phyloP scores from a whole-genome alignment of 2,888 invertebrate species.

The Drosophila hamatofila region DNA sequence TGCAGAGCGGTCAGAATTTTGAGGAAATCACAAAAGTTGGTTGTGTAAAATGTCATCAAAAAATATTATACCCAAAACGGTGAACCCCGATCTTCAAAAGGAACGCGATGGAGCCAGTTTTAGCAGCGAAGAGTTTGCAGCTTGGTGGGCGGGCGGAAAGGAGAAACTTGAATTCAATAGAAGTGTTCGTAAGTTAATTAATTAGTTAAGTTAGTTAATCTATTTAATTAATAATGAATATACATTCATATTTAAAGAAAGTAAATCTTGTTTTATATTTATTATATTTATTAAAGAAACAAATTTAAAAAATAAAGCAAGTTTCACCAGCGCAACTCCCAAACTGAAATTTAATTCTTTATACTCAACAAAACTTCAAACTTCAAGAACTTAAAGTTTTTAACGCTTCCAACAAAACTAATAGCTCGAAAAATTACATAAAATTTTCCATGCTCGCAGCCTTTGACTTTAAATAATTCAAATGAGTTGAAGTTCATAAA shows the following conservation, averaged over 20 bases:
- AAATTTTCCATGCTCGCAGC: background rate
- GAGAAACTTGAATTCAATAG: conserved; percentile 85
- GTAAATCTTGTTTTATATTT: too few relatives aligned
- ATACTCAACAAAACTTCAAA: background rate
- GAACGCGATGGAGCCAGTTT: conserved; percentile 91
- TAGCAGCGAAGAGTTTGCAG: conserved; percentile 89
- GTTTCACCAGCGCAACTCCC: too few relatives aligned
- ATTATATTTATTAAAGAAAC: too few relatives aligned
- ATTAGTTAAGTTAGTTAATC: too few relatives aligned
- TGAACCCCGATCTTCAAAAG: conserved; percentile 89
- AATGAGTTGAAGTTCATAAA: background rate
- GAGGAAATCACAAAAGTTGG: fast-evolving
- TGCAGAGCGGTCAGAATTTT: conserved; percentile 7
- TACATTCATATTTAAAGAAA: too few relatives aligned
- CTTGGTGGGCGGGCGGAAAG: conserved; percentile 90
- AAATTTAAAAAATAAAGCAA: too few relatives aligned
- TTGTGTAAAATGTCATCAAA: conserved; percentile 48
- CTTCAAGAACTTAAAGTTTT: too few relatives aligned
- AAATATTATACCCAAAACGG: conserved; percentile 67
- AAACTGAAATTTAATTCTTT: too few relatives aligned
- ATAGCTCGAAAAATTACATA: background rate
- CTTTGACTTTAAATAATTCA: conserved; percentile 2
- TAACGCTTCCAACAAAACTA: background rate
- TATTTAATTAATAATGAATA: too few relatives aligned
- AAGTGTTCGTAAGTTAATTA: conserved; percentile 52